Base-by-base conservation (phyloP, 2,888 invertebrate species). In the Cataglyphis altisquamis region DNA sequence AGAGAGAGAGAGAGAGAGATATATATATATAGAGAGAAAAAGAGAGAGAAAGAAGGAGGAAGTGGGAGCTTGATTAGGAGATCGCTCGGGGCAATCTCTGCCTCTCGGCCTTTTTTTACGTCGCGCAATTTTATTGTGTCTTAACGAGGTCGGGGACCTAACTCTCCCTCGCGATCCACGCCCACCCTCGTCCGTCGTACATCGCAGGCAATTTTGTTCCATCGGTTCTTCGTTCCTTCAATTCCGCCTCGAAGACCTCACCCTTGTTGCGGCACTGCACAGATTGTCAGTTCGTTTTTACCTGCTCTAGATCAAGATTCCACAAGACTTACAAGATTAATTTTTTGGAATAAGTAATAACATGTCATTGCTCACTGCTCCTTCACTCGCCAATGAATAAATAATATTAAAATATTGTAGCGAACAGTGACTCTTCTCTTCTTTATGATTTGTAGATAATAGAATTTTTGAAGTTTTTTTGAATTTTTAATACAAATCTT, bases 61-160 rank as follows among this genome's bases (percentile, higher is more conserved):
- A 48, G 70, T 32, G 68, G 55, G 25, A 82, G 66, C 75, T 90
- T 90, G 91, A 90, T 89, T 89, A 90, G 90, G 82, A 90, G 86
- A 87, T 86, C 83, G 87, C 88, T 80, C 80, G 84, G 52, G 82
- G 90, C 90, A 91, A 90, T 90, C 86, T 88, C 88, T 82, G 77
- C 80, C 78, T 78, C 72, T 81, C 82, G 85, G 82, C 66, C 82
- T 85, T 86, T 84, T 66, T 88, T 88, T 87, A 87, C 90, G 86
- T 87, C 80, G 80, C 75, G 88, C 86, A 88, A 89, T 92, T 92
- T 92, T 91, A 92, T 92, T 90, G 91, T 88, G 88, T 84, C 92
- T 90, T 91, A 91, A 92, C 91, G 91, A 92, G 89, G 88, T 89
- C 90, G 89, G 87, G 88, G 89, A 91, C 78, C 78, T 78, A 84